Conservation (phyloP, 2,113 vertebrate genomes). For the Bubalus kerabau region DNA sequence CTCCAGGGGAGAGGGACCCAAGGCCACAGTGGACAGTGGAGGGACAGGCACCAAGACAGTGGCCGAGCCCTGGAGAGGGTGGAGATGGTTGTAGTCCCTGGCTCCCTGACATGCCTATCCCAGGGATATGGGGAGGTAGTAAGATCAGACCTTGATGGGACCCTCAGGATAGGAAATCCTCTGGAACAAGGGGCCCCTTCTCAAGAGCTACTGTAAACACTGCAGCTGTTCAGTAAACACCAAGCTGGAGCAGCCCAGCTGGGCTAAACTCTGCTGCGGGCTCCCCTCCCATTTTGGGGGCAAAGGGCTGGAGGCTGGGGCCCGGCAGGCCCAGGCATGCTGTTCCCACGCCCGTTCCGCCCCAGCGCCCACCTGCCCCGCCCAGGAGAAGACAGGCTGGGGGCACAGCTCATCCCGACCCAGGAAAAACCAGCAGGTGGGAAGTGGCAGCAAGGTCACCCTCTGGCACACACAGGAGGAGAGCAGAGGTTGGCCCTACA, state of each 20-base stretch:
- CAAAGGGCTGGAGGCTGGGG: background rate
- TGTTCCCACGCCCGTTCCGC: conserved; percentile 70
- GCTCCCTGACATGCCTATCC: background rate
- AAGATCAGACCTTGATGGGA: background rate
- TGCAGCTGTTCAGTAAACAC: conserved; percentile 61
- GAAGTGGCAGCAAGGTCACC: background rate
- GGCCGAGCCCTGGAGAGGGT: background rate
- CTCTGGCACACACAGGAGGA: background rate
- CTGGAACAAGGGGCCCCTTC: conserved; percentile 19
- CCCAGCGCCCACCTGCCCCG: conserved; percentile 60
- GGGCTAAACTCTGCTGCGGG: background rate
- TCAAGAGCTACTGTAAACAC: conserved; percentile 66
- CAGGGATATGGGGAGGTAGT: background rate
- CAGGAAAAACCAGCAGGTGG: background rate
- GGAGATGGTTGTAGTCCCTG: too few relatives aligned
- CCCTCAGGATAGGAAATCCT: conserved; percentile 24
- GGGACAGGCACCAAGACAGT: background rate
- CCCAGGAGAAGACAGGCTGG: conserved; percentile 30
- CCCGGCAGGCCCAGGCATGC: background rate
- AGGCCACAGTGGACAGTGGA: background rate
- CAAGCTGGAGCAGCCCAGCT: background rate
- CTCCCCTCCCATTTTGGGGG: background rate
- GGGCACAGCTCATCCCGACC: background rate
- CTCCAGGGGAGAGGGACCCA: background rate
- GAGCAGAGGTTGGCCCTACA: background rate